Evolutionary conservation across 2,797 vertebrate species (phyloP), one percentile per base, ranked within the genome.

Genomic region (Jordanella pulchra): DNA sequence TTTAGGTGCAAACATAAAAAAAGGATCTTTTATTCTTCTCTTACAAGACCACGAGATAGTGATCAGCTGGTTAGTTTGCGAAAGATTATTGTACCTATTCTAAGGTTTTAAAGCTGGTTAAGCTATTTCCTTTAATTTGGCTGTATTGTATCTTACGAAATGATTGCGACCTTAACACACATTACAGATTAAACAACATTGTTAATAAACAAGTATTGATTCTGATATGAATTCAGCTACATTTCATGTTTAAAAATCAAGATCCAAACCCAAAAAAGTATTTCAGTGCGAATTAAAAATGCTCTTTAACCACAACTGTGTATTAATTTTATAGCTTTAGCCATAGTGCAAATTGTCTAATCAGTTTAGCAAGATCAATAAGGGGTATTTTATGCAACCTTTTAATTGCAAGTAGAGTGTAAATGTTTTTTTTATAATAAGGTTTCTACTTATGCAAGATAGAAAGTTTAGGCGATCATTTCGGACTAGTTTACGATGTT

Each of bases 401-500:
- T 50, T 42, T 42, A 63, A 14, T n/a, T 63, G 14, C 23, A 44
- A n/a, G 23, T 23, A 23, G 15, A 56, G 45, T 60, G 3, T 30
- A 47, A 68, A 55, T n/a, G 18, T 3, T 14, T 12, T 4, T 2
- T 5, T 27, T 21, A 23, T 68, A 42, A 53, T 55, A 15, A 54
- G 39, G 18, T 17, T 21, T 65, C 13, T 63, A 15, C 23, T 15
- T 25, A 14, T n/a, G 48, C 14, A 44, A 18, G 48, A 18, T 14
- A n/a, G 18, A 39, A 35, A 9, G 15, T 48, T 66, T 32, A 25
- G n/a, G 10, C 44, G 21, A 69, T 32, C 28, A 4, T 51, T 39
- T 39, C 69, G 92, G 25, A 90, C 92, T 93, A 93, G 63, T 83
- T 91, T 66, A 70, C 81, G 67, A 4, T 18, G 23, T 18, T 7